Conservation (phyloP, 2,888 invertebrate genomes). For the Petrolisthes cinctipes region DNA sequence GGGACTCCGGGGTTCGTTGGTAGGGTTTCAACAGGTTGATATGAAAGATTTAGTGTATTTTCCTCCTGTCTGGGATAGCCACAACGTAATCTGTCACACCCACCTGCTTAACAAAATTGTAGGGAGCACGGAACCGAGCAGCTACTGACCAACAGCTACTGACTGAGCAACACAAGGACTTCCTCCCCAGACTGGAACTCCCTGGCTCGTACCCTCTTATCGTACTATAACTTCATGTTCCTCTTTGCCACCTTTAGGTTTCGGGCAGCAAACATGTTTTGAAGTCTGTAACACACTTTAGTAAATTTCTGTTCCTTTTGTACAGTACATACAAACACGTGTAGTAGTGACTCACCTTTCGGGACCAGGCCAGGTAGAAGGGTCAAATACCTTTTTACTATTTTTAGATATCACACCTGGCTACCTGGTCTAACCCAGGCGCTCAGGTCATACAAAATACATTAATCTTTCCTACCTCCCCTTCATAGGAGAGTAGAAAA, state of each 20-base stretch:
- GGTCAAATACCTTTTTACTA: no score
- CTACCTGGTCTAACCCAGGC: no score
- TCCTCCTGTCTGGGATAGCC: background rate
- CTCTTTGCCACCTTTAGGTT: background rate
- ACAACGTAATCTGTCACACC: background rate
- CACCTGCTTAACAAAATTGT: background rate
- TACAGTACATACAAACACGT: no score
- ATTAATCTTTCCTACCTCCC: no score
- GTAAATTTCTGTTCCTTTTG: no score
- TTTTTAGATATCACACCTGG: no score
- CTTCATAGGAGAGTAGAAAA: no score
- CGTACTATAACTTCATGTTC: constrained; percentile 10
- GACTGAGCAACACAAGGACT: background rate
- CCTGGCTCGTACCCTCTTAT: background rate
- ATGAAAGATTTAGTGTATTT: background rate
- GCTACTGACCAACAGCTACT: background rate
- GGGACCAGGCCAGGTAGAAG: no score
- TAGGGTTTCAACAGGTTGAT: constrained; percentile 13
- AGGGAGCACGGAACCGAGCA: constrained; percentile 1
- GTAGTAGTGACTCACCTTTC: no score
- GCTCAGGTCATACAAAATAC: no score
- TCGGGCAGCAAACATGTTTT: background rate
- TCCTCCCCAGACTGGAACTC: background rate
- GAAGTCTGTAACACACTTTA: no score
- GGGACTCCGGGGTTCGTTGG: background rate